These are phyloP conservation scores for Epinephelus lanceolatus DNA, from an alignment of 2,113 vertebrate genomes.

Conservation along the genomic window DNA sequence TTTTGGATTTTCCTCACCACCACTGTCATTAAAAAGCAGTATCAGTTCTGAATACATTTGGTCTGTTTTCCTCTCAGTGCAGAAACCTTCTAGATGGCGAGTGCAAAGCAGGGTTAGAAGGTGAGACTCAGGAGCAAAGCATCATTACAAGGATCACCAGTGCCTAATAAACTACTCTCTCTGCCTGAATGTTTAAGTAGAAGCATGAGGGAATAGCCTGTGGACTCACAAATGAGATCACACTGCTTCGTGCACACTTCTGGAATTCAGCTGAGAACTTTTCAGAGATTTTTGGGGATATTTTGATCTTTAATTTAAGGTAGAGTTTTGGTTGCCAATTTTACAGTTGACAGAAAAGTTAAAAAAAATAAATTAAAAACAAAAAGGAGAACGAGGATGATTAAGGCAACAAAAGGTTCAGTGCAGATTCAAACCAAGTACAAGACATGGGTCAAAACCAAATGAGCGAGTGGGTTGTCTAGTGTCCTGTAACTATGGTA, in stretches of 20 bases:
- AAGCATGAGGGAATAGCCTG: not conserved
- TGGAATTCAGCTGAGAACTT: not conserved
- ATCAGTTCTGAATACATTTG: not conserved
- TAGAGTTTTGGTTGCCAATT: not conserved
- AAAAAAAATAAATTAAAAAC: too few species aligned
- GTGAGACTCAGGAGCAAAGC: conserved; percentile 5
- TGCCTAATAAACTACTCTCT: conserved; percentile 3
- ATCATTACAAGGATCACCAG: conserved; percentile 6
- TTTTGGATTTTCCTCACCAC: not conserved
- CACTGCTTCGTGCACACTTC: not conserved
- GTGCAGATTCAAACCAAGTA: not conserved
- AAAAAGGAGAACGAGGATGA: not conserved
- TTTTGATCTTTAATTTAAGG: not conserved
- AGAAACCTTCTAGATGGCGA: too few species aligned
- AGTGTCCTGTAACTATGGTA: conserved; percentile 18
- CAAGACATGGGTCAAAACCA: conserved; percentile 16
- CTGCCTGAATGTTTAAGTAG: conserved; percentile 2
- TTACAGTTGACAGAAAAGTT: not conserved
- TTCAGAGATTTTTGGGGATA: not conserved
- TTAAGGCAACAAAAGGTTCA: not conserved
- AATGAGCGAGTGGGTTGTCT: conserved; percentile 5
- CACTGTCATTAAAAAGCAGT: not conserved
- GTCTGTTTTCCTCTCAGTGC: not conserved
- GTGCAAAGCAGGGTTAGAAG: too few species aligned
- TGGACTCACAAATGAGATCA: conserved; percentile 1